Evolutionary conservation across 2,888 invertebrate genomes (phyloP).

Genomic region (Synergus gifuensis): DNA sequence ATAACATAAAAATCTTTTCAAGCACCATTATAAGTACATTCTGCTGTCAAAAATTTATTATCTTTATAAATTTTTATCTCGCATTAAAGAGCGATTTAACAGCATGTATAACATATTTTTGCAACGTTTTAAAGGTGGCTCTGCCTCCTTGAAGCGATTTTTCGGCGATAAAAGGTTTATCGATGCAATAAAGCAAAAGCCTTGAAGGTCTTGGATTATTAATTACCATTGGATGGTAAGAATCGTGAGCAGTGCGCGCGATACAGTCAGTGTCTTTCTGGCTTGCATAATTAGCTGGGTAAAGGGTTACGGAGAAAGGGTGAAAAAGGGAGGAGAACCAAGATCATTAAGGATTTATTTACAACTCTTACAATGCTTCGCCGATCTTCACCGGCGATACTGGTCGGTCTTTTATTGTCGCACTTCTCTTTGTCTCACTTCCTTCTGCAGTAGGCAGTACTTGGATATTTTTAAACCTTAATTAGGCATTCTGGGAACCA

Average conservation of each 20-base stretch:
- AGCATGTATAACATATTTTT: conserved; percentile 6
- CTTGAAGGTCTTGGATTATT: conserved; percentile 33
- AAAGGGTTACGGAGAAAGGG: conserved; percentile 45
- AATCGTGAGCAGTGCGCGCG: conserved; percentile 23
- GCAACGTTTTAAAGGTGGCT: conserved; percentile 11
- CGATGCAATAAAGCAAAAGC: conserved; percentile 32
- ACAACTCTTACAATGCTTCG: conserved; percentile 67
- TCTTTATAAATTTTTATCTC: conserved; percentile 33
- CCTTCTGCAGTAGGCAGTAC: conserved; percentile 3
- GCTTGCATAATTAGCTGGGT: conserved; percentile 47
- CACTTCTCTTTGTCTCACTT: conserved; percentile 41
- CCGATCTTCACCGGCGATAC: conserved; percentile 66
- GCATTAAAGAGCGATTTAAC: conserved; percentile 22
- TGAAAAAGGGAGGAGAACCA: conserved; percentile 48
- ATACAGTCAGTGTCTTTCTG: conserved; percentile 41
- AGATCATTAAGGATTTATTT: conserved; percentile 71
- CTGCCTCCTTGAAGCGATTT: background rate
- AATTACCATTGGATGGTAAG: conserved; percentile 23
- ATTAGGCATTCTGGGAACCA: conserved; percentile 40
- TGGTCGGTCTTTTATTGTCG: conserved; percentile 45
- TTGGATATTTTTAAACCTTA: conserved; percentile 36
- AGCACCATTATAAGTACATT: conserved; percentile 20
- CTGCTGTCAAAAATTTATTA: conserved; percentile 23
- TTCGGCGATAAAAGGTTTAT: conserved; percentile 28
- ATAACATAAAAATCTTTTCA: conserved; percentile 22